Percentiles rank a stretch among this genome's conserved stretches.
Evolutionary conservation across 2,113 vertebrate genomes (phyloP).

Genomic region (Oncorhynchus tshawytscha): DNA sequence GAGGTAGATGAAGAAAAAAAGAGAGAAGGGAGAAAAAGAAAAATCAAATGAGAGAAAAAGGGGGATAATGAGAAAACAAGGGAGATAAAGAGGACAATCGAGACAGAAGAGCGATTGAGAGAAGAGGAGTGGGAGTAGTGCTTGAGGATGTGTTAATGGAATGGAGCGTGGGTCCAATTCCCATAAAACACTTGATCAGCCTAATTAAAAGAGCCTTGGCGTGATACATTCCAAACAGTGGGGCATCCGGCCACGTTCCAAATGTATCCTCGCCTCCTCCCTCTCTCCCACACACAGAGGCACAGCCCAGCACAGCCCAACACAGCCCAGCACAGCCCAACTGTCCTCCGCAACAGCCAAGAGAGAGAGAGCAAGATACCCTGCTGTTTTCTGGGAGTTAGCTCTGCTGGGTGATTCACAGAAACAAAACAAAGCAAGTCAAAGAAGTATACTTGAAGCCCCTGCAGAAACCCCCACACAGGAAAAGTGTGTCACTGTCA

Average conservation of each 20-base stretch:
- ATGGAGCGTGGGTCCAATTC: slow-evolving; percentile 61
- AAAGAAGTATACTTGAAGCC: slow-evolving; percentile 42
- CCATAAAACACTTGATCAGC: slow-evolving; percentile 72
- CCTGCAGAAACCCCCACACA: slow-evolving; percentile 21
- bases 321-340: neutral
- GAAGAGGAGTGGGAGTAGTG: slow-evolving; percentile 50
- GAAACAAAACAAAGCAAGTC: slow-evolving; percentile 33
- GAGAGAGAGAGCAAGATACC: slow-evolving; percentile 27
- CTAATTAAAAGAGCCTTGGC: slow-evolving; percentile 73
- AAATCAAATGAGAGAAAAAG: slow-evolving; percentile 16
- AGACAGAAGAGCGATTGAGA: slow-evolving; percentile 52
- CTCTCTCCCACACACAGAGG: slow-evolving; percentile 42
- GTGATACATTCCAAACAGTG: slow-evolving; percentile 53
- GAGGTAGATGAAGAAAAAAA: neutral
- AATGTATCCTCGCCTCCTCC: slow-evolving; percentile 54
- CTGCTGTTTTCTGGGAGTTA: slow-evolving; percentile 44
- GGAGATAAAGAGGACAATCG: slow-evolving; percentile 42
- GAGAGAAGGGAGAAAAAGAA: neutral
- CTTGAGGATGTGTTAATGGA: slow-evolving; percentile 62
- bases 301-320: neutral
- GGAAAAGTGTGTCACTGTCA: slow-evolving; percentile 45
- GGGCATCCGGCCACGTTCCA: slow-evolving; percentile 60
- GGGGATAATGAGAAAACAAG: slow-evolving; percentile 47
- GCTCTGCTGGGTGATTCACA: slow-evolving; percentile 39
- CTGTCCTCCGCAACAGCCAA: neutral